Conservation (phyloP, 2,797 vertebrate genomes). For the Pangasius sanitwongsei region DNA sequence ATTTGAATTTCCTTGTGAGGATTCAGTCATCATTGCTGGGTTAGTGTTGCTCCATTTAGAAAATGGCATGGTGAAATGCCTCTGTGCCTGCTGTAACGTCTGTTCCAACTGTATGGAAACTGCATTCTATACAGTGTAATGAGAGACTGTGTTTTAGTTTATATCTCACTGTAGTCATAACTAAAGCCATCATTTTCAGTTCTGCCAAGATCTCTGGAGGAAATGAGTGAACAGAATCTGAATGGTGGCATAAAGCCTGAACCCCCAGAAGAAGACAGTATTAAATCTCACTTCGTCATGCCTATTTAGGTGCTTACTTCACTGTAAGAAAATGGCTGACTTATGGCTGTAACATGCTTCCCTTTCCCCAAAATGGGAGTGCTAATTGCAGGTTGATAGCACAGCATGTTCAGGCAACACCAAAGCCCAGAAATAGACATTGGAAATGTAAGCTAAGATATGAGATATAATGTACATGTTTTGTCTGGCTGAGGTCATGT, state of each 20-base stretch:
- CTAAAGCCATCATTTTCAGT: conserved; percentile 5
- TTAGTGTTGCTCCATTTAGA: conserved; percentile 43
- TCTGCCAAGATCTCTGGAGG: conserved; percentile 1
- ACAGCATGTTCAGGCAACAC: conserved; percentile 27
- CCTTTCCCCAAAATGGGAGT: conserved; percentile 19
- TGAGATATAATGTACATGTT: not conserved
- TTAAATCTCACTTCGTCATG: conserved; percentile 24
- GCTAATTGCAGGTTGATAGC: conserved; percentile 28
- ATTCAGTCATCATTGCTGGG: conserved; percentile 32
- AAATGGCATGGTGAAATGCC: conserved; percentile 22
- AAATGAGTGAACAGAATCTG: conserved; percentile 5
- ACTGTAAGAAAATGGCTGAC: conserved; percentile 32
- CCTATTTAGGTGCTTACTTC: conserved; percentile 19
- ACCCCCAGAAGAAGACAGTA: not conserved
- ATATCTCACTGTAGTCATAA: conserved; percentile 5
- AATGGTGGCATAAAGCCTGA: conserved; percentile 5
- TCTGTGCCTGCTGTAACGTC: conserved; percentile 13
- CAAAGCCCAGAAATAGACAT: not conserved
- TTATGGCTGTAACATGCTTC: not conserved
- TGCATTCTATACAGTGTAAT: not conserved
- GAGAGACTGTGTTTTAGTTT: conserved; percentile 8
- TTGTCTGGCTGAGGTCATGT: not conserved
- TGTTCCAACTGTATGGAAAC: conserved; percentile 27
- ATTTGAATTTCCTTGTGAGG: conserved; percentile 38
- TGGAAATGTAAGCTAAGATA: conserved; percentile 4